Base-by-base conservation (phyloP, 2,797 vertebrate genomes). In the Bufotes viridis region DNA sequence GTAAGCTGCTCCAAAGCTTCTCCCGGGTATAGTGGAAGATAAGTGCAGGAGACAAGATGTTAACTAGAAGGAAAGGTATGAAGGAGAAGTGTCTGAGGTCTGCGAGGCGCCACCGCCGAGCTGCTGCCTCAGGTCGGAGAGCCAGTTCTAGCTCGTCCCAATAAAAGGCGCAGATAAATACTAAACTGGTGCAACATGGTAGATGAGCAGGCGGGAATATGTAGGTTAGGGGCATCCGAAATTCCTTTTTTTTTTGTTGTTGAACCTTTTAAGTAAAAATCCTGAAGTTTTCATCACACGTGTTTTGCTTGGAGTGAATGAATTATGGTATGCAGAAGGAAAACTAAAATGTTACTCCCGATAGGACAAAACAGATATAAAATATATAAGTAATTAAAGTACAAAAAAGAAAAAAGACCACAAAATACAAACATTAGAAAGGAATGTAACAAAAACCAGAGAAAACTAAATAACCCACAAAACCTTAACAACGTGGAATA, bases 51-150 rank as follows among this genome's bases (percentile, higher is more conserved):
- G 81, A 89, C 90, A 85, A 86, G 67, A 57, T 55, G 85, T 87
- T 57, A 69, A 91, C 94, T 94, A 93, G 92, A 85, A 90, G 90
- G 94, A 95, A 95, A 94, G 26, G 92, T 93, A 94, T 93, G 93
- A 93, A 90, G 79, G 69, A 72, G 91, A 89, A 90, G 90, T 93
- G 93, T 92, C 94, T 93, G 92, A 92, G 94, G 93, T 92, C 91
- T 91, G 92, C 90, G 67, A 90, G 93, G 92, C 97, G 96, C 96
- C 97, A 93, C 93, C 0, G 91, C 93, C 94, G 95, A 96, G 96
- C 97, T 95, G 95, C 96, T 96, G 96, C 96, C 96, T 96, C 96
- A 97, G 97, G 97, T 97, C 96, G 96, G 96, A 93, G 91, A 92
- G 92, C 93, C 90, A 93, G 95, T 95, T 92, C 93, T 90, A 91